These are phyloP conservation scores for Catagonus wagneri DNA, from an alignment of 2,113 vertebrate genomes.

Conservation along the genomic window DNA sequence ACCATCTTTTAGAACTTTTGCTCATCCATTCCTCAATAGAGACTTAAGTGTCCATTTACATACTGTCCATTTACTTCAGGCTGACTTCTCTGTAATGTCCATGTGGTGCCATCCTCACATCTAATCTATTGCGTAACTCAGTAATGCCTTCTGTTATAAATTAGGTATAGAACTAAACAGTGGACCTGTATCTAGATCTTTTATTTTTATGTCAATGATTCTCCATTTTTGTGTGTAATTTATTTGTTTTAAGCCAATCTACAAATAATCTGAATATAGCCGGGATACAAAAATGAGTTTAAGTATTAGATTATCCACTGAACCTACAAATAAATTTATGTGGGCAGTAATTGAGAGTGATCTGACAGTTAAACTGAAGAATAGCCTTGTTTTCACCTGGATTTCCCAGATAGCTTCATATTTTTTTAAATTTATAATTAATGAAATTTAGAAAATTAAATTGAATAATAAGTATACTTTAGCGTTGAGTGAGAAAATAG, in stretches of 20 bases:
- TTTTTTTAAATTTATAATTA: conserved; percentile 2
- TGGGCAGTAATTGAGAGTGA: not conserved
- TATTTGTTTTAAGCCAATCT: not conserved
- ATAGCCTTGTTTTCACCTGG: not conserved
- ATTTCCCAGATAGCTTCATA: not conserved
- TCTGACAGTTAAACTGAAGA: not conserved
- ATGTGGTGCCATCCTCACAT: not conserved
- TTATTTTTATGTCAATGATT: not conserved
- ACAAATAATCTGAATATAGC: not conserved
- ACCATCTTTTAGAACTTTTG: not conserved
- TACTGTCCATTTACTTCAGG: not conserved
- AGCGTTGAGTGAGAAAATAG: not conserved
- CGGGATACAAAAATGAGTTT: not conserved
- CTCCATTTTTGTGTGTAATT: not conserved
- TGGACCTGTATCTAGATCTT: not conserved
- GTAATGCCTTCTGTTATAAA: not conserved
- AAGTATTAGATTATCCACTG: not conserved
- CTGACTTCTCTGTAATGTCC: not conserved
- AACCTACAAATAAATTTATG: not conserved
- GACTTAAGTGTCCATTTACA: not conserved
- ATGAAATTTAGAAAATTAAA: conserved; percentile 26
- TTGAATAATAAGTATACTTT: not conserved
- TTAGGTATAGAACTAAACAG: not conserved
- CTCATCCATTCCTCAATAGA: not conserved
- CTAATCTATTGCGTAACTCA: not conserved